Conservation (phyloP, 2,888 invertebrate genomes). For the Oasisia sp. region DNA sequence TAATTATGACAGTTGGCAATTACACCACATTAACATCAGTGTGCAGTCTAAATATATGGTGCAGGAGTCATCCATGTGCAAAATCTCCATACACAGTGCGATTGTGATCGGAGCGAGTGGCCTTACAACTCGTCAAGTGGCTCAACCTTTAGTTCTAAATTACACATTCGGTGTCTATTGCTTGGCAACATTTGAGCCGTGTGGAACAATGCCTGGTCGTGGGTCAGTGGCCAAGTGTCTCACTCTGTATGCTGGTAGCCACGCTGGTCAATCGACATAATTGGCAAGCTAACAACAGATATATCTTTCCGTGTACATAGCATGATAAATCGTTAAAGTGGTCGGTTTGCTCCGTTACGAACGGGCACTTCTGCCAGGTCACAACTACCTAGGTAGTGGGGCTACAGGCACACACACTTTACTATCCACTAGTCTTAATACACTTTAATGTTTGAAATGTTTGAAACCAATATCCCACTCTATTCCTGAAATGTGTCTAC, state of each 20-base stretch:
- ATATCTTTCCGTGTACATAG: constrained; percentile 1
- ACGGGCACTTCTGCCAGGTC: neutral
- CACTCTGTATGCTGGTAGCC: neutral
- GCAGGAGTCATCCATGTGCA: neutral
- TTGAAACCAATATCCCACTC: too few relatives aligned
- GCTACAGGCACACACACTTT: neutral
- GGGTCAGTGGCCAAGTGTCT: neutral
- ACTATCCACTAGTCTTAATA: neutral
- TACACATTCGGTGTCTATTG: neutral
- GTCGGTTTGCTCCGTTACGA: neutral
- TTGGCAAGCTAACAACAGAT: neutral
- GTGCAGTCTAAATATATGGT: neutral
- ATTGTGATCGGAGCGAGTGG: neutral
- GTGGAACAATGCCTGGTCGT: neutral
- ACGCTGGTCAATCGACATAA: neutral
- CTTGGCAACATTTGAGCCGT: neutral
- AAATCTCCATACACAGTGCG: neutral
- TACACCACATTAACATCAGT: neutral
- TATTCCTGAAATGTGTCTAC: neutral
- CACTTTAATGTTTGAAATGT: too few relatives aligned
- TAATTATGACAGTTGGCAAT: neutral
- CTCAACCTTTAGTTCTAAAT: constrained; percentile 12
- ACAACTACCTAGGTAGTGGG: neutral
- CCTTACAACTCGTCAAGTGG: neutral
- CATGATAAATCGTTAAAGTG: neutral